Conservation (phyloP, 2,888 invertebrate genomes). For the Norana najaformis region DNA sequence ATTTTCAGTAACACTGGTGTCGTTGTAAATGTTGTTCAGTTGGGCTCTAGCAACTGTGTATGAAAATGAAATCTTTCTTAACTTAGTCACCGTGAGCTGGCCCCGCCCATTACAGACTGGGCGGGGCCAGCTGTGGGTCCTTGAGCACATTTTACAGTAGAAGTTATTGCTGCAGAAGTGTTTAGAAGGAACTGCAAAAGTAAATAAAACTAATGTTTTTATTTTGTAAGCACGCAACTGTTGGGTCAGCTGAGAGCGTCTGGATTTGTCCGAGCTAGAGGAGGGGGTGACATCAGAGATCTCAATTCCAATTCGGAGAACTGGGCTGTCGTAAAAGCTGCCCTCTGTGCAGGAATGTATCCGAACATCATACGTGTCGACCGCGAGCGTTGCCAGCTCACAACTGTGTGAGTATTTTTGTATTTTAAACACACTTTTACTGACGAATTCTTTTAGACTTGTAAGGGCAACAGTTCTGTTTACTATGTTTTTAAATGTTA, state of each 20-base stretch:
- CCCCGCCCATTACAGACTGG: too few relatives aligned
- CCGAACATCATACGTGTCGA: conserved; percentile 82
- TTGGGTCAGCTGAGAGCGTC: conserved; percentile 76
- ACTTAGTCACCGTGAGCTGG: too few relatives aligned
- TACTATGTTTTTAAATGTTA: too few relatives aligned
- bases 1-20: too few relatives aligned
- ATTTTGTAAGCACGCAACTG: conserved; percentile 70
- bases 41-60: too few relatives aligned
- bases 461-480: too few relatives aligned
- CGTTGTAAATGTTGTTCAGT: too few relatives aligned
- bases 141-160: background rate
- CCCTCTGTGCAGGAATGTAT: conserved; percentile 84
- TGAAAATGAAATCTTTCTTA: background rate
- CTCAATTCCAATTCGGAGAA: conserved; percentile 81
- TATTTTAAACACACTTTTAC: background rate
- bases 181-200: background rate
- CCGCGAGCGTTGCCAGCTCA: conserved; percentile 65
- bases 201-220: background rate
- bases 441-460: too few relatives aligned
- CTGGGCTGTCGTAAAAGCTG: conserved; percentile 89
- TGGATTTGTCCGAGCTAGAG: conserved; percentile 72
- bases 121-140: too few relatives aligned
- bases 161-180: background rate
- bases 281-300: conserved; percentile 72
- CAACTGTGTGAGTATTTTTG: conserved; percentile 38